A percentile compares a stretch with the other conserved stretches of the same genome.
Evolutionary conservation across 2,888 invertebrate species (phyloP).

Genomic region (Ptychoptera contaminata): DNA sequence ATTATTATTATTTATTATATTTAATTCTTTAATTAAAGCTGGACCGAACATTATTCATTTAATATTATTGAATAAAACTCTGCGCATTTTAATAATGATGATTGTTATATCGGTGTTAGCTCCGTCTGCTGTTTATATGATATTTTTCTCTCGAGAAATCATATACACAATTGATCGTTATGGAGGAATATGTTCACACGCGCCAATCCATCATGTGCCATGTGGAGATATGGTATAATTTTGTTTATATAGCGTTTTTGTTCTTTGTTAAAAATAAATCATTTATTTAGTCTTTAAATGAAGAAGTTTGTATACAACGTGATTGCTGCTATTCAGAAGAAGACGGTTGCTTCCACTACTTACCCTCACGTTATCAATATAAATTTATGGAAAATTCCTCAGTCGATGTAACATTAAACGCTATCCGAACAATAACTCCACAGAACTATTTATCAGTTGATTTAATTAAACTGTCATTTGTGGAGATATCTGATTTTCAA

Average conservation of each 20-base stretch:
- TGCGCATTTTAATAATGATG: background rate
- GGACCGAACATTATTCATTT: background rate
- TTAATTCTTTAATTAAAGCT: too few relatives aligned
- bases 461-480: background rate
- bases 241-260: background rate
- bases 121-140: background rate
- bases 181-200: constrained; percentile 2
- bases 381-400: background rate
- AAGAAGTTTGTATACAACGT: background rate
- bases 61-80: background rate
- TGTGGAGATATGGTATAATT: background rate
- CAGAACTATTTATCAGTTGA: background rate
- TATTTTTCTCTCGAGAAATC: background rate
- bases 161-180: background rate
- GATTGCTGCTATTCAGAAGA: constrained; percentile 5
- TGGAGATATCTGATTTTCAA: background rate
- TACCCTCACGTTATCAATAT: constrained; percentile 8
- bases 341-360: constrained; percentile 6
- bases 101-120: background rate
- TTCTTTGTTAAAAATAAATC: background rate
- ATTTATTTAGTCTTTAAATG: background rate
- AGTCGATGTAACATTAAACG: background rate
- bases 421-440: background rate
- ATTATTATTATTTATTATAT: too few relatives aligned
- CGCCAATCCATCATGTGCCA: background rate